Conservation (phyloP, 2,888 invertebrate species). For the Notodonta ziczac region DNA sequence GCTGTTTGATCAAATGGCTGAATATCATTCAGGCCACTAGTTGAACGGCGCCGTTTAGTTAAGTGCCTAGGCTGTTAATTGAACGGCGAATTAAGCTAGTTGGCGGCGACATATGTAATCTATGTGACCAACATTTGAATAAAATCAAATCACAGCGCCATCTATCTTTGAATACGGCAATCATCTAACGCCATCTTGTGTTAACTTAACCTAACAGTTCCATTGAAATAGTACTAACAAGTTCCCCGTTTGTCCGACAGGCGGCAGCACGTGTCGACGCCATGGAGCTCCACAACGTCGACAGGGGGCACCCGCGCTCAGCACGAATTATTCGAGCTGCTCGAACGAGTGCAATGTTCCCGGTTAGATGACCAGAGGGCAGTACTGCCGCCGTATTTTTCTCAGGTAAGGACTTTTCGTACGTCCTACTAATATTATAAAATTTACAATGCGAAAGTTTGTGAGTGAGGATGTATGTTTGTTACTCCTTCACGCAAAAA, state of each 20-base stretch:
- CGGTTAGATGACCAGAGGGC: slow-evolving; percentile 99
- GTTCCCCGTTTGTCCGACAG: slow-evolving; percentile 69
- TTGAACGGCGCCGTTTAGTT: too few relatives aligned
- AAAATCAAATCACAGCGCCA: slow-evolving; percentile 1
- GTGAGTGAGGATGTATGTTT: too few relatives aligned
- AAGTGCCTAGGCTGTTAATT: too few relatives aligned
- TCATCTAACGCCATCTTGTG: slow-evolving; percentile 24
- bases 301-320: slow-evolving; percentile 83
- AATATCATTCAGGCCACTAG: too few relatives aligned
- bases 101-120: too few relatives aligned
- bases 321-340: slow-evolving; percentile 95
- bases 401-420: slow-evolving; percentile 87
- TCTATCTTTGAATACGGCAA: neutral
- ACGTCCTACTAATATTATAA: too few relatives aligned
- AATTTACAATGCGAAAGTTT: too few relatives aligned
- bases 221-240: slow-evolving; percentile 19
- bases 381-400: slow-evolving; percentile 95
- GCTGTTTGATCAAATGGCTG: too few relatives aligned
- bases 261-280: slow-evolving; percentile 87
- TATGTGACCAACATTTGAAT: too few relatives aligned
- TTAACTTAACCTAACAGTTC: slow-evolving; percentile 2
- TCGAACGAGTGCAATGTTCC: slow-evolving; percentile 97
- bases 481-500: too few relatives aligned
- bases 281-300: slow-evolving; percentile 77
- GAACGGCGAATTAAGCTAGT: too few relatives aligned